Evolutionary conservation across 53 echinoderm and acorn worm species (phyloP).

Genomic region (Holothuria leucospilota): DNA sequence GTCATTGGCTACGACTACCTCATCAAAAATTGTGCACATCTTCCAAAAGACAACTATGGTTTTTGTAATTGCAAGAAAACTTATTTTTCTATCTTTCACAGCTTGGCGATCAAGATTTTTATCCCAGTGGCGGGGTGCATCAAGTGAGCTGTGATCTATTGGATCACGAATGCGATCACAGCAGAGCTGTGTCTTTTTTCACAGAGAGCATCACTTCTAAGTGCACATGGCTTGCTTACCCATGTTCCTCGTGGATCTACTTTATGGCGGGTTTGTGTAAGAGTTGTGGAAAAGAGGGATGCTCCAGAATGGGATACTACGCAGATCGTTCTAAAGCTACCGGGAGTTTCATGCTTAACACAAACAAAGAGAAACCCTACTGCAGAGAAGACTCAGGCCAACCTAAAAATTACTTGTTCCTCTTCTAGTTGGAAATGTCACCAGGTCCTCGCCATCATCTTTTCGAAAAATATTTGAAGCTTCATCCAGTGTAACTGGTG

Average conservation of each 20-base stretch:
- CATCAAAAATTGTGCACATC: too few relatives aligned
- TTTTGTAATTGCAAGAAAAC: too few relatives aligned
- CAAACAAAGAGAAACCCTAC: slow-evolving; percentile 35
- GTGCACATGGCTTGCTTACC: slow-evolving; percentile 59
- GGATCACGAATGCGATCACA: slow-evolving; percentile 51
- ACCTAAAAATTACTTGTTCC: neutral
- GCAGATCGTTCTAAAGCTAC: slow-evolving; percentile 38
- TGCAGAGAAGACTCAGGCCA: slow-evolving; percentile 11
- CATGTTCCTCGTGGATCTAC: slow-evolving; percentile 46
- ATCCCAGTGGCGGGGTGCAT: slow-evolving; percentile 62
- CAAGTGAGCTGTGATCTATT: slow-evolving; percentile 48
- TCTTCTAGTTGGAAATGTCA: too few relatives aligned
- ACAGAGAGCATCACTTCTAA: slow-evolving; percentile 57
- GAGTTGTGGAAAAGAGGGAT: slow-evolving; percentile 27
- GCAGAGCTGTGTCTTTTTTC: slow-evolving; percentile 57
- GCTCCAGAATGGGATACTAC: too few relatives aligned
- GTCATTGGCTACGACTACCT: too few relatives aligned
- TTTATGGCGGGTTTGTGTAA: slow-evolving; percentile 34
- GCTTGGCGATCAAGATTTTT: slow-evolving; percentile 71
- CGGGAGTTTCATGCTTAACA: slow-evolving; percentile 57
- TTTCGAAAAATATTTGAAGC: too few relatives aligned
- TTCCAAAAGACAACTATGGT: too few relatives aligned
- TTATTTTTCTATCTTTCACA: slow-evolving; percentile 2
- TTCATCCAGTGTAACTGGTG: too few relatives aligned
- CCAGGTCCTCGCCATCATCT: too few relatives aligned